phyloP scores from a whole-genome alignment of 2,113 vertebrate genomes.

The Glaucidium brasilianum region DNA sequence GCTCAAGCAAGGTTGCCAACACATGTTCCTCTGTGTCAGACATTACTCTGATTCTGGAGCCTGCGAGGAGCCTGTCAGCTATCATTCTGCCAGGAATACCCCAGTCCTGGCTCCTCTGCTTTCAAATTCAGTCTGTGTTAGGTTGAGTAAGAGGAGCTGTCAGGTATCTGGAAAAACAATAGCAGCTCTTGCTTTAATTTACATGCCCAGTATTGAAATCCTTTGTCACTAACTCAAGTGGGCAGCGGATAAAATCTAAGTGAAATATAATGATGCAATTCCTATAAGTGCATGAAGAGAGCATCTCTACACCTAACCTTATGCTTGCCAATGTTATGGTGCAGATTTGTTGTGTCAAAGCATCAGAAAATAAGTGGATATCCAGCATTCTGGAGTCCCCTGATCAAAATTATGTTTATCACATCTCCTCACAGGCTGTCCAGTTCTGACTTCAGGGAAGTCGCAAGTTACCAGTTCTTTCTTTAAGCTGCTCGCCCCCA shows the following conservation, averaged over 20 bases:
- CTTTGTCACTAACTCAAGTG: slow-evolving; percentile 23
- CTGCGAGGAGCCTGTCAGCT: slow-evolving; percentile 44
- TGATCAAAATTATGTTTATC: neutral
- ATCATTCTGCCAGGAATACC: slow-evolving; percentile 35
- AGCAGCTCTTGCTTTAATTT: slow-evolving; percentile 39
- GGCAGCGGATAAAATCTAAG: slow-evolving; percentile 17
- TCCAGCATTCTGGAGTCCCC: neutral
- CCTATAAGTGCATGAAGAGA: neutral
- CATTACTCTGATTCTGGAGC: slow-evolving; percentile 18
- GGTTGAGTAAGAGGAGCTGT: slow-evolving; percentile 36
- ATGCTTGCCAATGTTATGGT: neutral
- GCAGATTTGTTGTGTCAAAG: neutral
- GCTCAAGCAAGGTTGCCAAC: slow-evolving; percentile 62
- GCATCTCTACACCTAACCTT: neutral
- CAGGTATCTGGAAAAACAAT: slow-evolving; percentile 43
- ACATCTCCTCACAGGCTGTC: neutral
- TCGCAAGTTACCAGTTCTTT: neutral
- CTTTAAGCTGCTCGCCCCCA: neutral
- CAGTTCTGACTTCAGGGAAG: neutral
- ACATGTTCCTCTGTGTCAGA: slow-evolving; percentile 46
- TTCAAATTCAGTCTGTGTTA: slow-evolving; percentile 13
- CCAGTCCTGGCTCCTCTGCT: slow-evolving; percentile 10
- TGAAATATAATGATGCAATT: neutral
- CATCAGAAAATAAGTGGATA: neutral
- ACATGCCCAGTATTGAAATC: slow-evolving; percentile 16